Conservation (phyloP, 2,797 vertebrate species). For the Tiaroga cobitis region DNA sequence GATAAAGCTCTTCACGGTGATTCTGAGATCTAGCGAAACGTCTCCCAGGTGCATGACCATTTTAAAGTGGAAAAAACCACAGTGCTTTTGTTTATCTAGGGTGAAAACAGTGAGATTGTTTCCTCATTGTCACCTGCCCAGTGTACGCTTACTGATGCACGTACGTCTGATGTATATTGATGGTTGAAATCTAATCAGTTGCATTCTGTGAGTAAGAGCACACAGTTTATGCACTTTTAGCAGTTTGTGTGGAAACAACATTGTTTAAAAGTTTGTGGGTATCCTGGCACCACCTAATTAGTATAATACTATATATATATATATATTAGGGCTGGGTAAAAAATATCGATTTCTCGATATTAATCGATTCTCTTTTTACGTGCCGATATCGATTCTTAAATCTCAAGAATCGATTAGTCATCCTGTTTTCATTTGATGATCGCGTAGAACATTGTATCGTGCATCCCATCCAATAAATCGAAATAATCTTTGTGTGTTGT, state of each 20-base stretch:
- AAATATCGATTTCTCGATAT: too few relatives aligned
- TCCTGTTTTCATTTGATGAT: too few relatives aligned
- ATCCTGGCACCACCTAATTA: too few relatives aligned
- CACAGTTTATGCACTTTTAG: background rate
- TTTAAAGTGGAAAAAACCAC: background rate
- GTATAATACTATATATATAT: too few relatives aligned
- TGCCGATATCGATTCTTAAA: too few relatives aligned
- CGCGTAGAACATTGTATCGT: too few relatives aligned
- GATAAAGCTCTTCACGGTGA: constrained; percentile 52
- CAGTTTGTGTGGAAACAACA: background rate
- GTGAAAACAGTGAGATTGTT: background rate
- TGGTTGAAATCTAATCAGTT: background rate
- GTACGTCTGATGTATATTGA: background rate
- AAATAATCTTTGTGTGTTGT: too few relatives aligned
- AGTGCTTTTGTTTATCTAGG: background rate
- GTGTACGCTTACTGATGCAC: background rate
- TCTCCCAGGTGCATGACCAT: background rate
- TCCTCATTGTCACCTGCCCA: background rate
- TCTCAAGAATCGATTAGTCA: too few relatives aligned
- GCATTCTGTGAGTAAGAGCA: background rate
- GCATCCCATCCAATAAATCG: too few relatives aligned
- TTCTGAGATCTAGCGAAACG: constrained; percentile 48
- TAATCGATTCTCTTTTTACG: too few relatives aligned
- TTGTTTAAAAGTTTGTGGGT: background rate
- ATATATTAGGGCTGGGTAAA: too few relatives aligned